Percentiles rank a stretch among this genome's conserved stretches.
Evolutionary conservation across 37 sponge, comb jelly and placozoan species (phyloP).

Genomic region (Cladorhizidae sp.): DNA sequence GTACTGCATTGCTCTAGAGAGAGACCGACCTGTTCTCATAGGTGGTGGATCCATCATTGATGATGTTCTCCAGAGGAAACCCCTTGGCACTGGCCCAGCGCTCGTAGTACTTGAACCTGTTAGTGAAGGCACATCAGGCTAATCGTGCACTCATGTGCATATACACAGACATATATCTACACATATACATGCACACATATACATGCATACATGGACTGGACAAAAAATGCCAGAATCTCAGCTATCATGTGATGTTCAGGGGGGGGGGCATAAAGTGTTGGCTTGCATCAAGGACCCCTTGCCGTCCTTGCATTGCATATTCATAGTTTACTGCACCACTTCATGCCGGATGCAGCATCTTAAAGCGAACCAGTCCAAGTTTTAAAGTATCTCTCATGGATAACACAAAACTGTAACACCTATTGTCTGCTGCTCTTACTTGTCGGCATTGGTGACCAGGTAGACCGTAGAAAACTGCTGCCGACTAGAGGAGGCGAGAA

Average conservation of each 20-base stretch:
- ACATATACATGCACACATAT: background rate
- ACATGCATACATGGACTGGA: background rate
- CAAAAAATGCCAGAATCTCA: background rate
- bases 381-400: too few species aligned
- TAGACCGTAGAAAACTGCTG: slow-evolving; percentile 85
- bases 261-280: too few species aligned
- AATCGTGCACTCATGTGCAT: background rate
- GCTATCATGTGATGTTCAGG: background rate
- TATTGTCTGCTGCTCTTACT: slow-evolving; percentile 36
- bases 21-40: slow-evolving; percentile 64
- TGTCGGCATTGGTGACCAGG: slow-evolving; percentile 89
- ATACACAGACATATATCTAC: too few species aligned
- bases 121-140: background rate
- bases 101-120: slow-evolving; percentile 85
- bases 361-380: too few species aligned
- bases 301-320: too few species aligned
- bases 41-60: slow-evolving; percentile 89
- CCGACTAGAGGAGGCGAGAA: slow-evolving; percentile 41
- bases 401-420: too few species aligned
- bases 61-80: slow-evolving; percentile 83
- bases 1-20: too few species aligned
- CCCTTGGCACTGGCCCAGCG: slow-evolving; percentile 84
- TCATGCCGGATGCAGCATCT: too few species aligned
- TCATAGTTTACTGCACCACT: too few species aligned
- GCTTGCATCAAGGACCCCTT: too few species aligned